A percentile compares a stretch with the other conserved stretches of the same genome.
These are phyloP conservation scores for Columba janthina DNA, from an alignment of 2,113 vertebrate genomes.

Conservation along the genomic window DNA sequence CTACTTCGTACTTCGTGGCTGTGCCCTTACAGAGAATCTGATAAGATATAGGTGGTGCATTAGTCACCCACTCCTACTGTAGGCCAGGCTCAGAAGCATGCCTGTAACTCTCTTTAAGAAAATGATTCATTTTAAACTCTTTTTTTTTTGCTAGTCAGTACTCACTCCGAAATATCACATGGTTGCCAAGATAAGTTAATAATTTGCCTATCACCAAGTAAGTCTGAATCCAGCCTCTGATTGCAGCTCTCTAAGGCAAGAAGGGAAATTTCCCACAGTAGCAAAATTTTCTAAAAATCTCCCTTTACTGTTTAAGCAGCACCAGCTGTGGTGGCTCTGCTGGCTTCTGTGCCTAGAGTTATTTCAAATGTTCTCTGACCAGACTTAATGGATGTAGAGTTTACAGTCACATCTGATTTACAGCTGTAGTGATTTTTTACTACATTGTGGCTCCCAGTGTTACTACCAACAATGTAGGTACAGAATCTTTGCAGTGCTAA, in stretches of 20 bases:
- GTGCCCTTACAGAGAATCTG: not conserved
- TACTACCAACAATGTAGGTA: not conserved
- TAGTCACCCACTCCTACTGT: slow-evolving; percentile 5
- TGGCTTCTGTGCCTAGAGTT: not conserved
- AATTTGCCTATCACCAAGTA: slow-evolving; percentile 10
- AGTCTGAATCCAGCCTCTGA: not conserved
- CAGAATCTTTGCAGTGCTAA: not conserved
- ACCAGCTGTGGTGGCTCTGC: not conserved
- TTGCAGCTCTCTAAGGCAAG: not conserved
- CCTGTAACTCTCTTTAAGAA: not conserved
- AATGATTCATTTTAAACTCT: not conserved
- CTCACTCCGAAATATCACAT: slow-evolving; percentile 1
- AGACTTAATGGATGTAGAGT: not conserved
- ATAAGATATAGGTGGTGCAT: not conserved
- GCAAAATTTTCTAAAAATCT: slow-evolving; percentile 36
- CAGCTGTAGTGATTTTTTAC: not conserved
- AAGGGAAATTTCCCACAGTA: slow-evolving; percentile 13
- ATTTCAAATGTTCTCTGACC: not conserved
- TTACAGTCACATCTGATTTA: not conserved
- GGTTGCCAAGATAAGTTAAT: not conserved
- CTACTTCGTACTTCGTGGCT: not conserved
- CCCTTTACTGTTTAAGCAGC: not conserved
- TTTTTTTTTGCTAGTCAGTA: not conserved
- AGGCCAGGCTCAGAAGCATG: not conserved
- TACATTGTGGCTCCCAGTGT: not conserved